Percentiles rank a stretch among this genome's conserved stretches.
phyloP scores from a whole-genome alignment of 2,113 vertebrate genomes.

The Thamnophis sirtalis region DNA sequence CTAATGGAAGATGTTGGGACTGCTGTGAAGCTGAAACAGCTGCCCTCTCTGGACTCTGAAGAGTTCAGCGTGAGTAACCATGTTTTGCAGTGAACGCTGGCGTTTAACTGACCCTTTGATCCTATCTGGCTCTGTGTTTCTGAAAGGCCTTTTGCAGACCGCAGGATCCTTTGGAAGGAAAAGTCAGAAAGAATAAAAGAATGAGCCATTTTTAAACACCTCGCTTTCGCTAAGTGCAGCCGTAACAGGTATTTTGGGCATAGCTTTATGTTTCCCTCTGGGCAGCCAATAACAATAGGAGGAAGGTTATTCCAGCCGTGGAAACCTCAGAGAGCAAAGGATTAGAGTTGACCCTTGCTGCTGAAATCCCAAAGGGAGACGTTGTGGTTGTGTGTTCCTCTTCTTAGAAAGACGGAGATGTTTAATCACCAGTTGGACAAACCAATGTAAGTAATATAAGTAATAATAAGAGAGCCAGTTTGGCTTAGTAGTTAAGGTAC shows the following conservation, averaged over 20 bases:
- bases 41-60: neutral
- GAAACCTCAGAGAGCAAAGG: neutral
- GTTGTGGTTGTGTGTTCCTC: neutral
- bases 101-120: neutral
- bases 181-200: neutral
- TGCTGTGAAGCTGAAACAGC: neutral
- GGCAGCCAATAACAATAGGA: neutral
- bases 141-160: neutral
- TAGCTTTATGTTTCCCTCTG: neutral
- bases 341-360: neutral
- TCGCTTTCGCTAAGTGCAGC: neutral
- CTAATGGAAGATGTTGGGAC: neutral
- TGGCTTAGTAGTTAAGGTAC: neutral
- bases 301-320: neutral
- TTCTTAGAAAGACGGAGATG: neutral
- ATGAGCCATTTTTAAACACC: neutral
- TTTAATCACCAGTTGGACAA: neutral
- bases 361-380: neutral
- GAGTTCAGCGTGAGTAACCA: fast-evolving
- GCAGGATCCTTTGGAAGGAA: neutral
- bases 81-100: fast-evolving
- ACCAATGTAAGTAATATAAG: neutral
- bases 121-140: neutral
- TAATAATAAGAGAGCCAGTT: neutral
- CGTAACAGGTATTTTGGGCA: neutral